phyloP scores from a whole-genome alignment of 2,888 invertebrate genomes.

The Melanchra persicariae region DNA sequence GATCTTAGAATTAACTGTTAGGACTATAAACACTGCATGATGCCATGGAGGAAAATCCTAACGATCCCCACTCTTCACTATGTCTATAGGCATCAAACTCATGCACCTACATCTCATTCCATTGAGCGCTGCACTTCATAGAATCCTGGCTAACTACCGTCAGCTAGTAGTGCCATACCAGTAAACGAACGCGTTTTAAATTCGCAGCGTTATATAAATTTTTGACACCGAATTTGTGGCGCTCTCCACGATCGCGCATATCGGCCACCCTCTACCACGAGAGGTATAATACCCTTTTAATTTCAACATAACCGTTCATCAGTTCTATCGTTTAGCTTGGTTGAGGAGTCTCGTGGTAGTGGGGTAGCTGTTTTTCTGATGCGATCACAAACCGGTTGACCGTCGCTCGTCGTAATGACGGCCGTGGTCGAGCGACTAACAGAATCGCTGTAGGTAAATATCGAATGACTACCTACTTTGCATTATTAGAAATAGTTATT shows the following conservation, averaged over 20 bases:
- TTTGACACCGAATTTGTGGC: slow-evolving; percentile 85
- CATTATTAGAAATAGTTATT: slow-evolving; percentile 79
- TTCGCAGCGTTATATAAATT: slow-evolving; percentile 83
- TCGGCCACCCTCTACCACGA: slow-evolving; percentile 81
- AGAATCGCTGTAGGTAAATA: slow-evolving; percentile 81
- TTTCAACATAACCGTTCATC: slow-evolving; percentile 36
- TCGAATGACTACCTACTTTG: slow-evolving; percentile 84
- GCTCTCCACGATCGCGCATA: slow-evolving; percentile 80
- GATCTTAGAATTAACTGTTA: not conserved
- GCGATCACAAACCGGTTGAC: slow-evolving; percentile 89
- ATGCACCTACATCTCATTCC: not conserved
- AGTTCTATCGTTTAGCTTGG: slow-evolving; percentile 30
- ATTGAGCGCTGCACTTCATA: not conserved
- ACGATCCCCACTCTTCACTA: not conserved
- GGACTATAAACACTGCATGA: not conserved
- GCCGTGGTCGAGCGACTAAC: slow-evolving; percentile 73
- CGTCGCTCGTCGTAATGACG: slow-evolving; percentile 83
- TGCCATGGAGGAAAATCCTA: slow-evolving; percentile 18
- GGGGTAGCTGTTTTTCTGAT: slow-evolving; percentile 89
- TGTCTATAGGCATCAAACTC: slow-evolving; percentile 10
- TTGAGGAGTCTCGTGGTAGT: slow-evolving; percentile 75
- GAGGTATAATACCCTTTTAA: slow-evolving; percentile 38
- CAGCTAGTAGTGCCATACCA: slow-evolving; percentile 50
- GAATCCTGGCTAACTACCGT: slow-evolving; percentile 1
- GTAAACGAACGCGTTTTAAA: slow-evolving; percentile 65